A percentile compares a stretch with the other conserved stretches of the same genome.
Evolutionary conservation across 2,797 vertebrate species (phyloP).

Genomic region (Hemibagrus guttatus): DNA sequence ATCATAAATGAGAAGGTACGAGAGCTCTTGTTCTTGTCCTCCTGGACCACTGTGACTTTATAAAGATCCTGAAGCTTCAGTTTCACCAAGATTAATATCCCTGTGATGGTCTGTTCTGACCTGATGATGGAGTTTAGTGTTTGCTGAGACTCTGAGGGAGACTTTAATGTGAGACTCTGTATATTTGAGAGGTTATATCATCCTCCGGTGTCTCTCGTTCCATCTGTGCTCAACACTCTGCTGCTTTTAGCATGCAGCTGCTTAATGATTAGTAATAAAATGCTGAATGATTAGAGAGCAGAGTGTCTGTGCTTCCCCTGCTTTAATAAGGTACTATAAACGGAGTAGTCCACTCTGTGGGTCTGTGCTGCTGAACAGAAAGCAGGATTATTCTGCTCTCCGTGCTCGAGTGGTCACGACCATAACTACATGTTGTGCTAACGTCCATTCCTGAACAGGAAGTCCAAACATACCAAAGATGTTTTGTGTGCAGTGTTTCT

Average conservation of each 20-base stretch:
- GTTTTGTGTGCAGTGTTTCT: neutral
- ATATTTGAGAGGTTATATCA: neutral
- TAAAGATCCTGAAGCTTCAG: neutral
- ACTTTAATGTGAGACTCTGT: neutral
- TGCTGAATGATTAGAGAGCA: neutral
- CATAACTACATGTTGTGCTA: slow-evolving; percentile 17
- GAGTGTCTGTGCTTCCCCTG: neutral
- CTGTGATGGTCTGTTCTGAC: neutral
- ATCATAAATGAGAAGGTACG: slow-evolving; percentile 24
- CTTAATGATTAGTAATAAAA: neutral
- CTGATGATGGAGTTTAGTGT: neutral
- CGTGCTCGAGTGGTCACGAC: slow-evolving; percentile 13
- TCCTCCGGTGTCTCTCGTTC: neutral
- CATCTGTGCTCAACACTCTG: neutral
- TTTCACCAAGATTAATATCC: neutral
- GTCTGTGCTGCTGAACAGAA: neutral
- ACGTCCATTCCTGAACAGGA: slow-evolving; percentile 17
- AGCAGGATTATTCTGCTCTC: slow-evolving; percentile 1
- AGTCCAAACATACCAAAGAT: neutral
- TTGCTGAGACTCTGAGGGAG: neutral
- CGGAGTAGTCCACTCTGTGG: neutral
- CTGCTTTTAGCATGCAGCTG: neutral
- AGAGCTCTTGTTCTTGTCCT: neutral
- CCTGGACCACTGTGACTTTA: neutral
- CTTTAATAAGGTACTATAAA: neutral